Conservation (phyloP, 37 sponge, comb jelly and placozoan genomes). For the Crambe crambe region DNA sequence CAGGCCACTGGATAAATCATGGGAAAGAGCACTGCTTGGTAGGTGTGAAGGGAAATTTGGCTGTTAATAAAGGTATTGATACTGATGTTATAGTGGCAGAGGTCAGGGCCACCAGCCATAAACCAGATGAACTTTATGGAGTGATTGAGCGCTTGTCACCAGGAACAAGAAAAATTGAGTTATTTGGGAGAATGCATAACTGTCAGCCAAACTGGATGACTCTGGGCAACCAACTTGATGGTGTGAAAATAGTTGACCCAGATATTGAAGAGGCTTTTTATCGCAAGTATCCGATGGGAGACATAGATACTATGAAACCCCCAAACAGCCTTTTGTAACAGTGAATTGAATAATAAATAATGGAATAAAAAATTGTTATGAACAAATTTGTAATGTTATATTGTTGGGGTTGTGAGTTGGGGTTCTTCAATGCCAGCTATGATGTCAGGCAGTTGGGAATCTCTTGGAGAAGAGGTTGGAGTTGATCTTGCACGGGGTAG, state of each 20-base stretch:
- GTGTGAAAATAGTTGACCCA: slow-evolving; percentile 64
- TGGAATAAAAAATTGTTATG: too few relatives aligned
- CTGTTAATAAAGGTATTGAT: slow-evolving; percentile 85
- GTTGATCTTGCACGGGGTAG: too few relatives aligned
- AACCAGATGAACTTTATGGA: slow-evolving; percentile 97
- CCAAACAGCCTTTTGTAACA: slow-evolving; percentile 1
- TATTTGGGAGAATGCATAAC: slow-evolving; percentile 95
- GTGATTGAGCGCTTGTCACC: slow-evolving; percentile 91
- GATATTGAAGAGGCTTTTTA: slow-evolving; percentile 55
- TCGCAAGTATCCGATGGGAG: slow-evolving; percentile 69
- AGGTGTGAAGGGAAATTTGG: slow-evolving; percentile 86
- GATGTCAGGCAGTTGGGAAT: slow-evolving; percentile 3
- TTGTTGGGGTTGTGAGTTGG: too few relatives aligned
- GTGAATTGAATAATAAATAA: too few relatives aligned
- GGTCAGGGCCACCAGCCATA: slow-evolving; percentile 90
- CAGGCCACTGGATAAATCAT: slow-evolving; percentile 99
- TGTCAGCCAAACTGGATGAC: slow-evolving; percentile 97
- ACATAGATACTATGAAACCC: slow-evolving; percentile 23
- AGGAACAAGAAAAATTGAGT: slow-evolving; percentile 86
- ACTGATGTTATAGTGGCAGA: slow-evolving; percentile 95
- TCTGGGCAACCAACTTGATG: slow-evolving; percentile 94
- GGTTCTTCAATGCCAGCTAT: slow-evolving; percentile 1
- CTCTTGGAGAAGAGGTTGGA: too few relatives aligned
- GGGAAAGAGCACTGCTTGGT: slow-evolving; percentile 98
- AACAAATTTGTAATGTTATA: too few relatives aligned